Conservation (phyloP, 2,113 vertebrate genomes). For the Herpailurus yagouaroundi region DNA sequence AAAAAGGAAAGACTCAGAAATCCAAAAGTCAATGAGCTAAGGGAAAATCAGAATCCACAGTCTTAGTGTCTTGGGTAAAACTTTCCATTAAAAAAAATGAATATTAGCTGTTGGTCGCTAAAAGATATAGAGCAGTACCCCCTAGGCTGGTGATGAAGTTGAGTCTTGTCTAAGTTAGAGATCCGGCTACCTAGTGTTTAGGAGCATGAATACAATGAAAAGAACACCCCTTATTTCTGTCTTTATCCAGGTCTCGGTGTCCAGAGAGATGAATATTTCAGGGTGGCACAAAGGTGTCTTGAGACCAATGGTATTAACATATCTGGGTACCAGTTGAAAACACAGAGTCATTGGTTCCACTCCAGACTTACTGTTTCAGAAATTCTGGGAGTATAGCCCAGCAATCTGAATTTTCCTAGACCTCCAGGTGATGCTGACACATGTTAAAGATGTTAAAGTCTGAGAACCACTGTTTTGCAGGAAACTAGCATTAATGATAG, state of each 20-base stretch:
- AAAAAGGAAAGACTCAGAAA: neutral
- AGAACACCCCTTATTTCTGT: neutral
- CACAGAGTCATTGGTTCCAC: neutral
- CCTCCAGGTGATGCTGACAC: neutral
- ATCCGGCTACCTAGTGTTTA: neutral
- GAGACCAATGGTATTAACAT: neutral
- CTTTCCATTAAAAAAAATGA: neutral
- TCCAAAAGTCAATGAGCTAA: neutral
- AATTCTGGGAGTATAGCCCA: neutral
- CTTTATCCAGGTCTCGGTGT: neutral
- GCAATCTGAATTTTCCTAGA: neutral
- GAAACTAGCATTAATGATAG: neutral
- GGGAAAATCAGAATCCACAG: neutral
- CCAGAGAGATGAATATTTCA: neutral
- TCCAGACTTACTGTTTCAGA: neutral
- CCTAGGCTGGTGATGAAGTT: neutral
- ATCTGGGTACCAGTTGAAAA: neutral
- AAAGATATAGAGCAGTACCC: fast-evolving
- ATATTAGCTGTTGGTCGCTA: neutral
- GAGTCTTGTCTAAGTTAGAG: neutral
- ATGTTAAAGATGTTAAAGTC: neutral
- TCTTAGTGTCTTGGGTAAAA: neutral
- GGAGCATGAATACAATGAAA: neutral
- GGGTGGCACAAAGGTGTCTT: neutral
- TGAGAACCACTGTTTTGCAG: neutral